Evolutionary conservation across 1,140 invertebrate genomes (phyloP), one percentile per base, ranked within the genome.

Genomic region (Oscheius sp.): DNA sequence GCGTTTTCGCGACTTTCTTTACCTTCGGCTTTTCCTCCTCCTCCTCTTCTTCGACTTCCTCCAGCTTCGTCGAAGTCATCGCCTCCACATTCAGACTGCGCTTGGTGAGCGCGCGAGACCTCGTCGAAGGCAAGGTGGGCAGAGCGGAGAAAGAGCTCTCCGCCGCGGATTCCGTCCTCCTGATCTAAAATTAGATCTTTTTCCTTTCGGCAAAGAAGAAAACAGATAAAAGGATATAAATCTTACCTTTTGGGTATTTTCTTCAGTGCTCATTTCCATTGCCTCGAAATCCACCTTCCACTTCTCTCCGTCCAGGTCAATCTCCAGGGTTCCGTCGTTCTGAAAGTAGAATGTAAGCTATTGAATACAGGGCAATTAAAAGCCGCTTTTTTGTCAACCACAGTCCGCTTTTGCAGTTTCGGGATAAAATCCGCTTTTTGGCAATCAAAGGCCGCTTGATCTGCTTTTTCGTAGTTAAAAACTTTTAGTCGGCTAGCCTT

Each of bases 1-100:
- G 28, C 3, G 4, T 32, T 45, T n/a, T n/a, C n/a, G 49, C 15
- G 23, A 55, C 15, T 13, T 20, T 7, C 15, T 7, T 23, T 20
- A 7, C 13, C 13, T 4, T 7, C 7, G 18, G 29, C 26, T 63
- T 31, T 29, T 32, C 59, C 26, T 63, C 59, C 26, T 63, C 59
- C 29, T 63, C 59, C 23, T 63, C 59, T 31, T 63, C 29, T 7
- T 63, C 59, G 26, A 29, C 59, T 32, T 63, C 59, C 23, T 63
- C 59, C 7, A 4, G 4, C 23, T 34, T 10, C 13, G 34, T 32
- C 4, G 29, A 63, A 7, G 34, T 23, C 59, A 63, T 63, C 3
- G 28, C 59, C 26, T 63, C 28, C 13, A 36, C 59, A 31, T 63
- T 36, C 4, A 63, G 59, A 31, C 29, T 34, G 3, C 28, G 26